Evolutionary conservation across 1,140 invertebrate species (phyloP).

Genomic region (Zaprionus taronus): DNA sequence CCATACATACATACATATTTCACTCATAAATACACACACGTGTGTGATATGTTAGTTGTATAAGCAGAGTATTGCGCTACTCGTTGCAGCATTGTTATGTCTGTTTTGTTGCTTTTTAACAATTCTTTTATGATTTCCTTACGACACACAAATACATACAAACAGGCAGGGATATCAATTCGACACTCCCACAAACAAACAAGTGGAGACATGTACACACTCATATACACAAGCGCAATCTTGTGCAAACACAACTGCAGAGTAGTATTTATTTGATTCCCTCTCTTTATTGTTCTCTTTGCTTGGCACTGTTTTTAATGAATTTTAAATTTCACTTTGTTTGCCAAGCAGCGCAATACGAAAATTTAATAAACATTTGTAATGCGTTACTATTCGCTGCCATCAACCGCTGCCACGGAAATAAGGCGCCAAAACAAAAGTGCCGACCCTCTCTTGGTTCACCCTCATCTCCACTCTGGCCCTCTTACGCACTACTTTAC

Average conservation of each 20-base stretch:
- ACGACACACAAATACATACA: conserved; percentile 38
- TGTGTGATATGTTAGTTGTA: not conserved
- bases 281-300: conserved; percentile 10
- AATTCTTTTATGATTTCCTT: conserved; percentile 67
- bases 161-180: conserved; percentile 51
- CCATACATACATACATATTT: not conserved
- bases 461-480: not conserved
- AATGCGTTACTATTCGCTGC: conserved; percentile 49
- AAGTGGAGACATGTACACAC: not conserved
- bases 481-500: not conserved
- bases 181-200: conserved; percentile 5
- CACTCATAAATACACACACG: not conserved
- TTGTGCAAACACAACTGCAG: conserved; percentile 2
- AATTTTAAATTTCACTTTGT: conserved; percentile 70
- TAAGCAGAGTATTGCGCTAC: not conserved
- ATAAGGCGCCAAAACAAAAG: conserved; percentile 18
- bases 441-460: not conserved
- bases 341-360: conserved; percentile 19
- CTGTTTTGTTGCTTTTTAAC: conserved; percentile 41
- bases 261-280: not conserved
- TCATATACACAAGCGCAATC: not conserved
- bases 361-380: conserved; percentile 65
- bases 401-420: not conserved
- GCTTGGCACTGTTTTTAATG: conserved; percentile 64
- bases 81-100: conserved; percentile 11